Percentiles rank a stretch among this genome's conserved stretches.
Conservation (phyloP, 2,797 vertebrate species). For the Sciurus vulgaris region DNA sequence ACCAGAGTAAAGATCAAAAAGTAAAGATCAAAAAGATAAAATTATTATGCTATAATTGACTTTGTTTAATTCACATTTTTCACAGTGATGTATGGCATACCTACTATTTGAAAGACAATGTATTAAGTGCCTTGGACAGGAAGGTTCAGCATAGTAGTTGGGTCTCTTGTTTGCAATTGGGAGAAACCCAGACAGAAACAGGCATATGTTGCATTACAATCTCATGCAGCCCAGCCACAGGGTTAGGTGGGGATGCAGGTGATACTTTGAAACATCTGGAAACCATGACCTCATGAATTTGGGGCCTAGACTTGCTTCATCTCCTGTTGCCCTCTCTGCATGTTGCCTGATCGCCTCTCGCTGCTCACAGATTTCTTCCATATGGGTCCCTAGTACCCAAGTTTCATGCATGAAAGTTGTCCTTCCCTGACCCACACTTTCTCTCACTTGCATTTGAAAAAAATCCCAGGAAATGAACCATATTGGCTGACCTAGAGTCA, state of each 20-base stretch:
- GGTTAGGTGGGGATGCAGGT: background rate
- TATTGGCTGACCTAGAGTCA: background rate
- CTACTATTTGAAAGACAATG: background rate
- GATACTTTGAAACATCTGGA: background rate
- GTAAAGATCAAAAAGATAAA: background rate
- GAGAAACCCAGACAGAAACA: background rate
- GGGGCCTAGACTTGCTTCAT: background rate
- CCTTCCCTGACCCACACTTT: background rate
- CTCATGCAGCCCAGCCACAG: background rate
- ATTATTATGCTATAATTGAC: background rate
- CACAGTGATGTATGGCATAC: background rate
- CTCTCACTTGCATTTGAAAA: background rate
- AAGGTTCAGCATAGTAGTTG: background rate
- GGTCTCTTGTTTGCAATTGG: constrained; percentile 13
- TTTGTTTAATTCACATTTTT: background rate
- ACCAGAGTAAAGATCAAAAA: background rate
- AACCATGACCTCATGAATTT: background rate
- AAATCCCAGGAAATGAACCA: background rate
- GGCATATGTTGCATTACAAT: background rate
- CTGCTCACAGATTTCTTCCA: background rate
- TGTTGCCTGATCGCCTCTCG: background rate
- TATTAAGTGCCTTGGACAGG: background rate
- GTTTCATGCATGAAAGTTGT: background rate
- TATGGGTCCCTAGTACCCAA: background rate
- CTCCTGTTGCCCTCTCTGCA: background rate